Percentiles rank a stretch among this genome's conserved stretches.
Conservation (phyloP, 2,113 vertebrate species). For the Theristicus caerulescens region DNA sequence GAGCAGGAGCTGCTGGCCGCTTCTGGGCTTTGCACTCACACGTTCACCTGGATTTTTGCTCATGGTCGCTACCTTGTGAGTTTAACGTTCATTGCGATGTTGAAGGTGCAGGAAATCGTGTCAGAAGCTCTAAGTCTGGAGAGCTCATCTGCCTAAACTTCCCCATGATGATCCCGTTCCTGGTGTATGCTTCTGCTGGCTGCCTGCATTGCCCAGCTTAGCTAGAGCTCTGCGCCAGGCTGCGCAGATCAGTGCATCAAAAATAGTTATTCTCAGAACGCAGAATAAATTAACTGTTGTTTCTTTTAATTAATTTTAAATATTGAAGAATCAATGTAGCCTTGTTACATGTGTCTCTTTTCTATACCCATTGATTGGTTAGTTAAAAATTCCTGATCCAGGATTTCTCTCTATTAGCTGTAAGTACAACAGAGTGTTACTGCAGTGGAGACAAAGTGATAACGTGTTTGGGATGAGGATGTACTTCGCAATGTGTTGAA, state of each 20-base stretch:
- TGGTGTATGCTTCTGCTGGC: neutral
- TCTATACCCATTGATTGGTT: neutral
- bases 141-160: neutral
- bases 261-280: neutral
- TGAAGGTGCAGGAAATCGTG: neutral
- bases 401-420: neutral
- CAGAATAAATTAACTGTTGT: neutral
- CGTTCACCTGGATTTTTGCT: neutral
- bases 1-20: neutral
- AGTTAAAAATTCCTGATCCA: neutral
- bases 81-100: neutral
- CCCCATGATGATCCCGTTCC: neutral
- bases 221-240: neutral
- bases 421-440: neutral
- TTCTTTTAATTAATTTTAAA: neutral
- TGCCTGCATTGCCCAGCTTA: neutral
- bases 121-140: neutral
- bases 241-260: neutral
- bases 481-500: neutral
- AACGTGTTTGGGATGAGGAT: neutral
- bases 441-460: neutral
- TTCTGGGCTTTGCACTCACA: neutral
- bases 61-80: fast-evolving
- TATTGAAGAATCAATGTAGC: neutral
- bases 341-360: neutral